Conservation (phyloP, 2,113 vertebrate genomes). For the Eidolon helvum region DNA sequence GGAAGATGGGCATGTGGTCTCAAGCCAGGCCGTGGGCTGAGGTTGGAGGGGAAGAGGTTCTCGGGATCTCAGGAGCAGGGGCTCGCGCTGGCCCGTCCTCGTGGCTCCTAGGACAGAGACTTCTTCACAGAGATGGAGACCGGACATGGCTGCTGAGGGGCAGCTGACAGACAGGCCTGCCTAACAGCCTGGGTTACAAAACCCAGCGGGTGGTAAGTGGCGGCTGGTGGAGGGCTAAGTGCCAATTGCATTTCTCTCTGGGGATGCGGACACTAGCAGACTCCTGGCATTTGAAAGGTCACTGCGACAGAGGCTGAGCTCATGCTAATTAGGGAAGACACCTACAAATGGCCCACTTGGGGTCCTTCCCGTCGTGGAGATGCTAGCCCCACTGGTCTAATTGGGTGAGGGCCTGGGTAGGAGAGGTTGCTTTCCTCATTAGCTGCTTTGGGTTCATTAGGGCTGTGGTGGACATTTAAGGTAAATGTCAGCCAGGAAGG, state of each 20-base stretch:
- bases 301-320: background rate
- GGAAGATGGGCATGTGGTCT: rapidly evolving
- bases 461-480: background rate
- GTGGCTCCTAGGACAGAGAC: rapidly evolving
- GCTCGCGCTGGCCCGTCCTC: rapidly evolving
- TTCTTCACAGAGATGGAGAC: background rate
- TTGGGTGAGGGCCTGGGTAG: background rate
- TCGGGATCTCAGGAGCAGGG: rapidly evolving
- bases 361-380: background rate
- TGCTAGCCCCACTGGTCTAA: background rate
- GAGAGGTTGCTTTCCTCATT: background rate
- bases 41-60: no score
- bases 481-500: background rate
- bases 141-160: rapidly evolving
- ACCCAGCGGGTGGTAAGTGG: background rate
- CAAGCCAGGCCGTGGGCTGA: rapidly evolving
- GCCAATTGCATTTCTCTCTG: rapidly evolving
- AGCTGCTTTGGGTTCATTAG: background rate
- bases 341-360: background rate
- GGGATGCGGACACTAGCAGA: background rate
- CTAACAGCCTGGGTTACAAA: background rate
- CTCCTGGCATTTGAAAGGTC: slow-evolving; percentile 75
- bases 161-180: background rate
- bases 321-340: slow-evolving; percentile 1
- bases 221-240: background rate